phyloP scores from a whole-genome alignment of 2,888 invertebrate species.

The Terebella lapidaria region DNA sequence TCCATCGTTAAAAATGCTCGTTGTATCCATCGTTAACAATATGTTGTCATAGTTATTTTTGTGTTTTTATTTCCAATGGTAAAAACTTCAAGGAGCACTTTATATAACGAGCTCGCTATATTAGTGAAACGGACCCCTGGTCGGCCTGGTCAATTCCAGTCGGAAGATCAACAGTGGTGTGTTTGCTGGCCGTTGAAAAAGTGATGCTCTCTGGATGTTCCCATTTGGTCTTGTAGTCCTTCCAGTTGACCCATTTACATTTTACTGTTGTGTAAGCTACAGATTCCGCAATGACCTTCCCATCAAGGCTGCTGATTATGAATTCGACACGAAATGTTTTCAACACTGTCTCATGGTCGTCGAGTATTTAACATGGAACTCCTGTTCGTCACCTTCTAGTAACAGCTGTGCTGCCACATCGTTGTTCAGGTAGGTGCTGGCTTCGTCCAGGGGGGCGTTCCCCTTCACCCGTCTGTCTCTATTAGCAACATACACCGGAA shows the following conservation, averaged over 20 bases:
- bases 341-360: slow-evolving; percentile 3
- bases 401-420: slow-evolving; percentile 1
- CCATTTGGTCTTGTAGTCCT: not conserved
- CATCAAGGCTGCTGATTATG: slow-evolving; percentile 8
- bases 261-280: slow-evolving; percentile 7
- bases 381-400: not conserved
- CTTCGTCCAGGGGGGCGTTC: slow-evolving; percentile 3
- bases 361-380: slow-evolving; percentile 7
- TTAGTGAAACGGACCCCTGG: too few species aligned
- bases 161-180: slow-evolving; percentile 11
- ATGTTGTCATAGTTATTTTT: too few species aligned
- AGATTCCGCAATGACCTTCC: not conserved
- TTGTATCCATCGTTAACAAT: too few species aligned
- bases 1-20: too few species aligned
- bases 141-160: too few species aligned
- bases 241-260: slow-evolving; percentile 15
- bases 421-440: slow-evolving; percentile 1
- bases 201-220: slow-evolving; percentile 8
- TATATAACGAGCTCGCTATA: too few species aligned
- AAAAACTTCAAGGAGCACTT: too few species aligned
- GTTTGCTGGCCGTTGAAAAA: not conserved
- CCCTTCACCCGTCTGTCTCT: too few species aligned
- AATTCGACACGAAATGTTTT: slow-evolving; percentile 6
- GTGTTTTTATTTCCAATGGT: too few species aligned
- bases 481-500: too few species aligned